A percentile compares a stretch with the other conserved stretches of the same genome.
These are phyloP conservation scores for Drosophila cognata DNA, from an alignment of 2,888 invertebrate genomes.

Conservation along the genomic window DNA sequence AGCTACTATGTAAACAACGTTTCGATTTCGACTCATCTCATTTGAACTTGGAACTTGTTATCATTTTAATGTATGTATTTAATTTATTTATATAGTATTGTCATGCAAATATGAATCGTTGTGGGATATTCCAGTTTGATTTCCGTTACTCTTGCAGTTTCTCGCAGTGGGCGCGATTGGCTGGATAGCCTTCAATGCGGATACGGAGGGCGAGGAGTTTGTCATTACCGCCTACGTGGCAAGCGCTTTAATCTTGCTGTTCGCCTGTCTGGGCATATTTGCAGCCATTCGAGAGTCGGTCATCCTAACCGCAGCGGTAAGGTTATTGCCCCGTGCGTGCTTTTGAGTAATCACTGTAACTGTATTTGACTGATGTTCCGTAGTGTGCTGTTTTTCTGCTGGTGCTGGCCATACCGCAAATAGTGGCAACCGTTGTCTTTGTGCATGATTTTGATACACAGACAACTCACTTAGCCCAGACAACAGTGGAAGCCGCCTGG, in stretches of 20 bases:
- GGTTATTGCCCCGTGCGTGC: slow-evolving; percentile 74
- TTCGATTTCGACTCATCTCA: slow-evolving; percentile 29
- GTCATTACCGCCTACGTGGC: slow-evolving; percentile 68
- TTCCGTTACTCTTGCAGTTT: slow-evolving; percentile 60
- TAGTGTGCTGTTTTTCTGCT: slow-evolving; percentile 91
- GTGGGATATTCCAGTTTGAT: slow-evolving; percentile 18
- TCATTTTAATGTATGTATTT: slow-evolving; percentile 10
- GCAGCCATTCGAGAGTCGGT: slow-evolving; percentile 95
- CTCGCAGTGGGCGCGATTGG: slow-evolving; percentile 70
- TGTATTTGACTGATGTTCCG: slow-evolving; percentile 52
- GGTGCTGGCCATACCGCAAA: slow-evolving; percentile 90
- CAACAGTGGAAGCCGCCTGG: slow-evolving; percentile 86
- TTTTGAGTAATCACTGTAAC: background rate
- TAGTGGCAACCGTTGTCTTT: slow-evolving; percentile 88
- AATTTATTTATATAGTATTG: slow-evolving; percentile 19
- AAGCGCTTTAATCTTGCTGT: slow-evolving; percentile 68
- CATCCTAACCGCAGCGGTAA: slow-evolving; percentile 93
- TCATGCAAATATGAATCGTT: slow-evolving; percentile 27
- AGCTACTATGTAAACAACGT: slow-evolving; percentile 11
- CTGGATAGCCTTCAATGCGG: slow-evolving; percentile 68
- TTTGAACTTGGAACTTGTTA: slow-evolving; percentile 21
- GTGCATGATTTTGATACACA: slow-evolving; percentile 87
- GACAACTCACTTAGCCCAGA: slow-evolving; percentile 86
- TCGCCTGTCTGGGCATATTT: slow-evolving; percentile 92
- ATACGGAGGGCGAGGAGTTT: slow-evolving; percentile 59